Conservation (phyloP, 2,888 invertebrate genomes). For the Cepaea hortensis region DNA sequence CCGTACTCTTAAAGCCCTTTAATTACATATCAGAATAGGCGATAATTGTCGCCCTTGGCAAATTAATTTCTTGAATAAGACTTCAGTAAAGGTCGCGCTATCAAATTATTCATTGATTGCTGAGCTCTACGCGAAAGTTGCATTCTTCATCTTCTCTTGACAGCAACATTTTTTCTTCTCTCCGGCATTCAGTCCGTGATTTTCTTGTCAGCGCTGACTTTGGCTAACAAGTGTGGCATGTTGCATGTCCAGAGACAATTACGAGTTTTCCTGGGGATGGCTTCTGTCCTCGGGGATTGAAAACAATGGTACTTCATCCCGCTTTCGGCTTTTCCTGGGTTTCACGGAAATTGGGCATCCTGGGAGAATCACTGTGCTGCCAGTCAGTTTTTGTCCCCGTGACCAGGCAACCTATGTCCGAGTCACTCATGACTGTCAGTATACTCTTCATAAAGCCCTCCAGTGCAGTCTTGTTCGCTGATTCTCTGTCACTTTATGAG, state of each 20-base stretch:
- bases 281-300: neutral
- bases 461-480: too few relatives aligned
- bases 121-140: conserved; percentile 38
- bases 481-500: too few relatives aligned
- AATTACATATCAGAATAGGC: conserved; percentile 37
- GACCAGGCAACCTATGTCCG: too few relatives aligned
- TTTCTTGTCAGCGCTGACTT: conserved; percentile 16
- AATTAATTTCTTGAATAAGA: conserved; percentile 45
- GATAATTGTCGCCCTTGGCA: conserved; percentile 35
- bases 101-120: conserved; percentile 50
- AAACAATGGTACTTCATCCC: conserved; percentile 27
- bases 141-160: conserved; percentile 33
- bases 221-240: conserved; percentile 27
- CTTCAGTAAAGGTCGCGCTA: conserved; percentile 44
- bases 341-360: conserved; percentile 35
- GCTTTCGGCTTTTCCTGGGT: neutral
- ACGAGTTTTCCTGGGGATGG: conserved; percentile 16
- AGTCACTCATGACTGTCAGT: too few relatives aligned
- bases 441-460: too few relatives aligned
- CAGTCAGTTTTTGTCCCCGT: neutral
- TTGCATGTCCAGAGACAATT: conserved; percentile 41
- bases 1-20: conserved; percentile 18
- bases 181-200: conserved; percentile 11
- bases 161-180: neutral
- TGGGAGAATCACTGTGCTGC: conserved; percentile 21